Base-by-base conservation (phyloP, 2,888 invertebrate genomes). In the Adelognathus sp. region DNA sequence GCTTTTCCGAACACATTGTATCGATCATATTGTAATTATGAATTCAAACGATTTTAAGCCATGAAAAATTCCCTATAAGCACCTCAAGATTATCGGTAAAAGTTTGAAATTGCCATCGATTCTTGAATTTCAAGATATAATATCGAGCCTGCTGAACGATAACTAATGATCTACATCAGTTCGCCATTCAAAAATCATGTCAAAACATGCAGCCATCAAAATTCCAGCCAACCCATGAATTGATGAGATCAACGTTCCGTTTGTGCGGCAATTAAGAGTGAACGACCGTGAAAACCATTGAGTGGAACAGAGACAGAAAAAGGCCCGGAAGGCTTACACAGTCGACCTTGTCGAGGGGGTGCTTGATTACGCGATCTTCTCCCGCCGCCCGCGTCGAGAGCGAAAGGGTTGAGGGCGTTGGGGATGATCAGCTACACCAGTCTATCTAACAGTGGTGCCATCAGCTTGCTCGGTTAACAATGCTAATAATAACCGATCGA, bases 401-500 rank as follows among this genome's bases (percentile, higher is more conserved):
- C n/a, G 50, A 79, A 66, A 66, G 77, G 80, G 81, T 58, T 77
- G 66, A 52, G 67, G n/a, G 44, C 72, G 83, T 83, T 85, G 85
- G 83, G 81, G 79, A 24, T n/a, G 83, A 85, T 85, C 80, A 81
- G 66, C 83, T 83, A 83, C 80, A n/a, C n/a, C n/a, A 81, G 75
- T 80, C 83, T 83, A 83, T 86, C n/a, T n/a, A 85, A 84, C 82
- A 76, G 63, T 56, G 39, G 67, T 56, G 77, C 86, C 41, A 64
- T 27, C 60, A 74, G 79, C 75, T 90, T 88, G 87, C 86, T 90
- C 87, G 87, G 89, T 90, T 90, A 90, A 90, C 89, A 90, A 90
- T 90, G 90, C 90, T 90, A 90, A 90, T 90, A 88, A 89, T 88
- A 89, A 87, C 87, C 79, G 80, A 83, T 84, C 83, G 87, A 81